Evolutionary conservation across 1,140 invertebrate genomes (phyloP).

Genomic region (Drosophila azteca): DNA sequence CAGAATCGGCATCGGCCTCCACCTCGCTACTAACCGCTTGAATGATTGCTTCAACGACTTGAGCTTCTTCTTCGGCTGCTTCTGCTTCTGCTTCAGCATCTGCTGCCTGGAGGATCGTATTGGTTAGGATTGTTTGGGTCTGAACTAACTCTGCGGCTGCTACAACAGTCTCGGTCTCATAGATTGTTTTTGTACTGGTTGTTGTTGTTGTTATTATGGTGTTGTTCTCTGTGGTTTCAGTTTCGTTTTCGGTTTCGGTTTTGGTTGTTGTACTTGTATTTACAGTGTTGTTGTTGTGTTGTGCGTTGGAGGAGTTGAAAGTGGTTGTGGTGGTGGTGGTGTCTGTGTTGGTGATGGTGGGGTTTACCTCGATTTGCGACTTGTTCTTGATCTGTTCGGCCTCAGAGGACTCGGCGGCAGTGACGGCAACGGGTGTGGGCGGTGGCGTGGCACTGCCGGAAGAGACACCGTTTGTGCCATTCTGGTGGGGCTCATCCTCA

Average conservation of each 20-base stretch:
- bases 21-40: conserved; percentile 65
- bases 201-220: conserved; percentile 39
- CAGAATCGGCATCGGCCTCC: conserved; percentile 51
- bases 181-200: conserved; percentile 43
- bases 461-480: conserved; percentile 67
- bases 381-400: conserved; percentile 72
- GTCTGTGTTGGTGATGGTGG: conserved; percentile 50
- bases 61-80: conserved; percentile 63
- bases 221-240: conserved; percentile 42
- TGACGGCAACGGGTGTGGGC: conserved; percentile 61
- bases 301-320: conserved; percentile 24
- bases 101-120: conserved; percentile 44
- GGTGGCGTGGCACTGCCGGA: conserved; percentile 62
- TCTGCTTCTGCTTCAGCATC: conserved; percentile 24
- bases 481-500: conserved; percentile 65
- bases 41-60: conserved; percentile 69
- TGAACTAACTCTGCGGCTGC: conserved; percentile 79
- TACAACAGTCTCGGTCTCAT: conserved; percentile 65
- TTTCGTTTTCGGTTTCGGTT: conserved; percentile 41
- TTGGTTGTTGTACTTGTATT: conserved; percentile 68
- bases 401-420: conserved; percentile 47
- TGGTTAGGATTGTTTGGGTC: conserved; percentile 69
- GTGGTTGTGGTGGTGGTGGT: conserved; percentile 25
- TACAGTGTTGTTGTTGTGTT: conserved; percentile 64
- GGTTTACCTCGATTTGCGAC: conserved; percentile 82